Base-by-base conservation (phyloP, 2,113 vertebrate species). In the Psephotus haematonotus region DNA sequence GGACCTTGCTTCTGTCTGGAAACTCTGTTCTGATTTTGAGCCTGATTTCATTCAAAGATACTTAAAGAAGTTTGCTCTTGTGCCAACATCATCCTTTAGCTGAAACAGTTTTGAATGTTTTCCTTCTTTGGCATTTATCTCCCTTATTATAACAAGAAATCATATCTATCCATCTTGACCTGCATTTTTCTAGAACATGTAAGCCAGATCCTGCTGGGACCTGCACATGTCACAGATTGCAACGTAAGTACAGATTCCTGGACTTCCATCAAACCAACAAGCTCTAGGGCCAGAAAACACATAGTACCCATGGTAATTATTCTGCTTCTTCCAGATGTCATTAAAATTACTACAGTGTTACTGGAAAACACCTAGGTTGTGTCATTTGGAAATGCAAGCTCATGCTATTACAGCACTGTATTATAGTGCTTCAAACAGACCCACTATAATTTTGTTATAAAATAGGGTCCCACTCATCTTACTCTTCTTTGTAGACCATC, bases 381-480 rank as follows among this genome's bases (percentile, higher is more conserved):
- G 63, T 88, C 47, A 88, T 90, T 92, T 76, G 91, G 63, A 90
- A 96, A 92, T 79, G 41, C 20, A 71, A 80, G 17, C 16, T 84
- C 57, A 20, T 64, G 39, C 2, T 60, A 35, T 67, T 71, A 39
- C 17, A 55, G 35, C 15, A 79, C n/a, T 77, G 24, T 64, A 46
- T 13, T 24, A 35, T 11, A 43, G 13, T 68, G 33, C 13, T 85
- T 92, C 20, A 43, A 23, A 62, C 7, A 78, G 28, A 91, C 47
- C 5, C 7, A n/a, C 29, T 69, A 55, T 35, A 91, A 68, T 84
- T 84, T 49, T 79, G 27, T 71, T 70, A 64, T 92, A 84, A 92
- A 91, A 91, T 37, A 67, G 2, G 6, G 10, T 82, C 60, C 28
- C 50, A 67, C 31, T 90, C 68, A 11, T 53, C 49, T 86, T 86